phyloP scores from a whole-genome alignment of 1,140 invertebrate species.

The Ceratitis capitata region DNA sequence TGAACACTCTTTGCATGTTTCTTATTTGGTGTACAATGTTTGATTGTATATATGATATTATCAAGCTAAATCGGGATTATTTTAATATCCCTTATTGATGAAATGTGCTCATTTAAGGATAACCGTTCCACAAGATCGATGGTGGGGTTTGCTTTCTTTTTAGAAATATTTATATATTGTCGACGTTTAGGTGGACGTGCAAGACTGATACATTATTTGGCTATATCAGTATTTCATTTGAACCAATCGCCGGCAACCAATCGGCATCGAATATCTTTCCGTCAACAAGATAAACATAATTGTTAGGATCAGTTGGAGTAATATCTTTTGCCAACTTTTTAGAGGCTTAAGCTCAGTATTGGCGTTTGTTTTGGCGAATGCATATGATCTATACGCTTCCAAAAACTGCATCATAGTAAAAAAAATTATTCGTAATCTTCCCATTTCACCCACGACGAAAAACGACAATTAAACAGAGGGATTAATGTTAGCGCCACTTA shows the following conservation, averaged over 20 bases:
- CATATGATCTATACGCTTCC: not conserved
- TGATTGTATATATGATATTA: no score
- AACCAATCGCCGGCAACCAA: not conserved
- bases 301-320: not conserved
- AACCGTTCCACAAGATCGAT: no score
- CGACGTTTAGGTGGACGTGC: no score
- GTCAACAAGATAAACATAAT: not conserved
- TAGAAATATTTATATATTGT: no score
- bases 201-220: no score
- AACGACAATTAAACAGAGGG: not conserved
- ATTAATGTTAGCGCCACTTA: not conserved
- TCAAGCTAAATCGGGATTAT: no score
- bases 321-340: not conserved
- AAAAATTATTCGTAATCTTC: not conserved
- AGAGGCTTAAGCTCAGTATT: not conserved
- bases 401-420: not conserved
- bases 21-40: no score
- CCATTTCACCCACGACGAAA: not conserved
- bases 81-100: no score
- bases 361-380: not conserved
- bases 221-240: no score
- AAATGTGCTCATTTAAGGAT: no score
- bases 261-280: not conserved
- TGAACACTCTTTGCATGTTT: no score
- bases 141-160: no score